Evolutionary conservation across 2,888 invertebrate genomes (phyloP), one percentile per base, ranked within the genome.

Genomic region (Drosophila ezoana): DNA sequence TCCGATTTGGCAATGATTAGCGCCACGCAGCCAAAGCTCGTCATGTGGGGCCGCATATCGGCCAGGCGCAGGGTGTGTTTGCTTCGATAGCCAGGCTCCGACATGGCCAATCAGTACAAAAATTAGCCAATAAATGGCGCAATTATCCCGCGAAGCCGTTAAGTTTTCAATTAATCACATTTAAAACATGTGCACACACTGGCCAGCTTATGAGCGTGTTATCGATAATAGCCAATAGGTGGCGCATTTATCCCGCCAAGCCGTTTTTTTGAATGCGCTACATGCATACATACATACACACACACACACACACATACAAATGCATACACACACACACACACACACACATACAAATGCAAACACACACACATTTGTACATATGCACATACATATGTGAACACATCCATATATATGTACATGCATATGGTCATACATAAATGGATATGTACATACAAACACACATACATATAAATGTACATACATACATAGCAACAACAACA

Each of bases 1-100:
- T 93, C 93, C 77, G 94, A 94, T 92, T 95, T 96, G 3, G 94
- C 94, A 72, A 85, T 69, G 5, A 95, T 95, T 45, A 95, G 93
- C 28, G 95, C 93, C 10, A 93, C 95, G 35, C 94, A 92, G 69
- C 94, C 63, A 14, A 77, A 89, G 11, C 47, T 70, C 4, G 87
- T 87, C 81, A 89, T 87, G 0, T 61, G 84, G n/a, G 71, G 72
- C 44, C 41, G 70, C 89, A 83, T 84, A 1, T 81, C 68, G 0
- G 43, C 56, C 62, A 83, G 53, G 0, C 28, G 69, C 3, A 38
- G 32, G 3, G 35, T 20, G 5, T 44, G 52, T 10, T 48, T 67
- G 4, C 4, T 33, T 14, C 52, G 63, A 8, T 60, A 54, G 4
- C 32, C 32, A 8, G 13, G 1, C 13, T 58, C 54, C 1, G 49